A percentile compares a stretch with the other conserved stretches of the same genome.
Conservation (phyloP, 2,888 invertebrate species). For the Hirtodrosophila trivittata region DNA sequence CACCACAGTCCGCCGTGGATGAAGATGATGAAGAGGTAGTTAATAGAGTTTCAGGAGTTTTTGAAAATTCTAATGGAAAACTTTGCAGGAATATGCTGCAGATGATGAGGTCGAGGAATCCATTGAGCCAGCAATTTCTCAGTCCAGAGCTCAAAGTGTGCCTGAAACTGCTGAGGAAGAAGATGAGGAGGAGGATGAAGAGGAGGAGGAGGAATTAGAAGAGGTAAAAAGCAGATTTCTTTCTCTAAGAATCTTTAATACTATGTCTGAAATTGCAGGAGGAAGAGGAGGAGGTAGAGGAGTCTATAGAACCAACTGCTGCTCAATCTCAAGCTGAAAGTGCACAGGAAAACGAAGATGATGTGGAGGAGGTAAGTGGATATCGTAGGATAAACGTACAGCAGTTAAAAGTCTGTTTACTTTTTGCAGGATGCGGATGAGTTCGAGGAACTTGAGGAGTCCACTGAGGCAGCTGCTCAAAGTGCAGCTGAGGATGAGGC, state of each 20-base stretch:
- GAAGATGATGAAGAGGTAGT: slow-evolving; percentile 53
- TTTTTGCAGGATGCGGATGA: slow-evolving; percentile 73
- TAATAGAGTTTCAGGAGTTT: background rate
- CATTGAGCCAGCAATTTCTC: slow-evolving; percentile 43
- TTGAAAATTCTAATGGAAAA: background rate
- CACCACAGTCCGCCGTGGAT: slow-evolving; percentile 42
- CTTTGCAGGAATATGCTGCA: slow-evolving; percentile 65
- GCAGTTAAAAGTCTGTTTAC: too few relatives aligned
- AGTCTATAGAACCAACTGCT: slow-evolving; percentile 60
- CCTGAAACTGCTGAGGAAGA: slow-evolving; percentile 59
- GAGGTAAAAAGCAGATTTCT: background rate
- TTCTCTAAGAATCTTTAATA: too few relatives aligned
- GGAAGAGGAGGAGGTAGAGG: slow-evolving; percentile 67
- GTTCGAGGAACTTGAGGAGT: slow-evolving; percentile 57
- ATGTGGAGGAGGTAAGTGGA: too few relatives aligned
- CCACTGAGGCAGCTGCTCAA: slow-evolving; percentile 32
- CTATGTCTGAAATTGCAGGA: slow-evolving; percentile 59
- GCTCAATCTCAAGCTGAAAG: slow-evolving; percentile 50
- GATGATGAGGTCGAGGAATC: slow-evolving; percentile 74
- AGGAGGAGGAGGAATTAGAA: slow-evolving; percentile 32
- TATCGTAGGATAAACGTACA: too few relatives aligned
- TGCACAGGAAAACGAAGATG: slow-evolving; percentile 38
- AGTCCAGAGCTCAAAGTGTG: slow-evolving; percentile 47
- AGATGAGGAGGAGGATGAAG: slow-evolving; percentile 64
- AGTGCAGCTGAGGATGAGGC: slow-evolving; percentile 21